Evolutionary conservation across 1,140 invertebrate species (phyloP).

Genomic region (Grapholita molesta): DNA sequence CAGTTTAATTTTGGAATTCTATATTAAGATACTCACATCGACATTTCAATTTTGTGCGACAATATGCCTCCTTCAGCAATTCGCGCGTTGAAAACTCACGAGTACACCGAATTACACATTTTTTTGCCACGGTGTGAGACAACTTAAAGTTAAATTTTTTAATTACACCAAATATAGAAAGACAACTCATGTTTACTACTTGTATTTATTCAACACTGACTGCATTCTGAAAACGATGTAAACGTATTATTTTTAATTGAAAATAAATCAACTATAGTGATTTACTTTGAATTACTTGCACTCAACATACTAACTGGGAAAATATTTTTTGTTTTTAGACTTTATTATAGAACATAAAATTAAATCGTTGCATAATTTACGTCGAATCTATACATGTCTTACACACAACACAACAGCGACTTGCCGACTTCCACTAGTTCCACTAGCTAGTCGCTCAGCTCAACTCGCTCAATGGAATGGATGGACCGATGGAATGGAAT

Average conservation of each 20-base stretch:
- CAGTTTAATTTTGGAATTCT: slow-evolving; percentile 16
- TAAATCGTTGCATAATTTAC: slow-evolving; percentile 43
- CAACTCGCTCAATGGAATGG: background rate
- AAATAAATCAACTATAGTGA: background rate
- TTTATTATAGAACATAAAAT: slow-evolving; percentile 22
- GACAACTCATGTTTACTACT: slow-evolving; percentile 2
- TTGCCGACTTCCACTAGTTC: too few species aligned
- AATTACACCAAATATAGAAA: slow-evolving; percentile 36
- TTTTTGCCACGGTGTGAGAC: slow-evolving; percentile 36
- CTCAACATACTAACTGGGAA: background rate
- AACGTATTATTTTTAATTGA: background rate
- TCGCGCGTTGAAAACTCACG: slow-evolving; percentile 61
- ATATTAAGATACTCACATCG: slow-evolving; percentile 63
- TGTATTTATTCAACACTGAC: background rate
- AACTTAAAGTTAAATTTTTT: slow-evolving; percentile 45
- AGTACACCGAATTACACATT: slow-evolving; percentile 22
- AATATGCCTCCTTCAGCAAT: slow-evolving; percentile 73
- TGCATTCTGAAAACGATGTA: slow-evolving; percentile 1
- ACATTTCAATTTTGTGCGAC: slow-evolving; percentile 73
- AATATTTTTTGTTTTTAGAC: background rate
- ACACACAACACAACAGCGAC: background rate
- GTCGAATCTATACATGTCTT: slow-evolving; percentile 19
- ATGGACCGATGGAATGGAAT: too few species aligned
- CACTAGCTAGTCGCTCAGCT: too few species aligned
- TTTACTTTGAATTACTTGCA: background rate